These are phyloP conservation scores for Drosophila watanabei DNA, from an alignment of 1,140 invertebrate species.

Conservation along the genomic window DNA sequence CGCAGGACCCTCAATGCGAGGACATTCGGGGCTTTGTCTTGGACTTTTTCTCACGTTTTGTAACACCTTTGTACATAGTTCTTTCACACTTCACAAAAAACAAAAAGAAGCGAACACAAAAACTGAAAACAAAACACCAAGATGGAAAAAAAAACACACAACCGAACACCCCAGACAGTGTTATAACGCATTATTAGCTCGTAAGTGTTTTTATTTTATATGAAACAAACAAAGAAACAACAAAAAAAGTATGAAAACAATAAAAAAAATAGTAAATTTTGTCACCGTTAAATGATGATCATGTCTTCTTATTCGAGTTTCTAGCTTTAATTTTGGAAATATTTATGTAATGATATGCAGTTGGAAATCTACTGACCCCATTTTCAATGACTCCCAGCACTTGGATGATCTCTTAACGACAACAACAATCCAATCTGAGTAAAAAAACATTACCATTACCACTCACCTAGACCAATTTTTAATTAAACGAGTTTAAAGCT, in stretches of 20 bases:
- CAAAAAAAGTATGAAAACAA: slow-evolving; percentile 85
- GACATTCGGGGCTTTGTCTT: slow-evolving; percentile 35
- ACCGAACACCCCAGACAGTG: slow-evolving; percentile 70
- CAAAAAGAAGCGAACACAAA: slow-evolving; percentile 41
- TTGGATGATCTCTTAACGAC: slow-evolving; percentile 40
- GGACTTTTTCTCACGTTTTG: slow-evolving; percentile 21
- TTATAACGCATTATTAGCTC: slow-evolving; percentile 84
- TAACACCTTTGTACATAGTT: slow-evolving; percentile 77
- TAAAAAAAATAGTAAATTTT: slow-evolving; percentile 86
- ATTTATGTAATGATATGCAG: neutral
- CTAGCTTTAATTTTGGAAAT: neutral
- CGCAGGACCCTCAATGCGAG: slow-evolving; percentile 35
- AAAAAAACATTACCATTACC: slow-evolving; percentile 2
- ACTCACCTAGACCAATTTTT: slow-evolving; percentile 30
- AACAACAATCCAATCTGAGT: neutral
- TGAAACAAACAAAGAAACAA: slow-evolving; percentile 86
- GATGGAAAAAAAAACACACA: slow-evolving; percentile 30
- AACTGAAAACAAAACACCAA: slow-evolving; percentile 37
- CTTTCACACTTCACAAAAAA: slow-evolving; percentile 58
- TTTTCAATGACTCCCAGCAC: slow-evolving; percentile 12
- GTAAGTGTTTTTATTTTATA: slow-evolving; percentile 86
- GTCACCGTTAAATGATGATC: slow-evolving; percentile 80
- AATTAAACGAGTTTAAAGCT: slow-evolving; percentile 36
- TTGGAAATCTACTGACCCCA: slow-evolving; percentile 1
- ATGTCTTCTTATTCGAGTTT: slow-evolving; percentile 16